Evolutionary conservation across 1,140 invertebrate species (phyloP).

Genomic region (Wiebesia pumilae): DNA sequence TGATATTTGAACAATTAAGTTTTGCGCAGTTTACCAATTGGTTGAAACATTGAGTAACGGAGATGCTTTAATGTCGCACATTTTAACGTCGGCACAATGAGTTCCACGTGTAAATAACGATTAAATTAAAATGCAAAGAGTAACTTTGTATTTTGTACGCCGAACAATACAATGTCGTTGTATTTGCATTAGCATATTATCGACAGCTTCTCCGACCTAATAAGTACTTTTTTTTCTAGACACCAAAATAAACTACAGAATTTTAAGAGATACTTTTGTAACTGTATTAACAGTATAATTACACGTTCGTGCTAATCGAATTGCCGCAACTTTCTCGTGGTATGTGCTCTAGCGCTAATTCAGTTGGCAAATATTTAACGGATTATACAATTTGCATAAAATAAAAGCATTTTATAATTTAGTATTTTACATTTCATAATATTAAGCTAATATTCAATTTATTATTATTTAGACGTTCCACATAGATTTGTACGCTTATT

Average conservation of each 20-base stretch:
- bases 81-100: too few species aligned
- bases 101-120: background rate
- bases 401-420: background rate
- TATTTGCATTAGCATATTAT: constrained; percentile 20
- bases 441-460: background rate
- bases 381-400: constrained; percentile 2
- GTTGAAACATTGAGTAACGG: too few species aligned
- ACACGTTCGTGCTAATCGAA: constrained; percentile 11
- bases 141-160: background rate
- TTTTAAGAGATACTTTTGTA: constrained; percentile 19
- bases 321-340: constrained; percentile 10
- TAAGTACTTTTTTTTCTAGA: background rate
- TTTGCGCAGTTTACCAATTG: too few species aligned
- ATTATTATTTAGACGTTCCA: background rate
- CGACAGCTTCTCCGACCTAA: background rate
- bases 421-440: background rate
- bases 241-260: background rate
- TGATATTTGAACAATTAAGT: too few species aligned
- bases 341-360: background rate
- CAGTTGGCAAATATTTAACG: background rate
- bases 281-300: constrained; percentile 32
- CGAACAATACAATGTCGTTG: background rate
- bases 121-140: background rate
- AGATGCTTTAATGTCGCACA: too few species aligned
- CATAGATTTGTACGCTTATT: background rate